Percentiles rank a stretch among this genome's conserved stretches.
These are phyloP conservation scores for Eupithecia centaureata DNA, from an alignment of 2,888 invertebrate species.

Conservation along the genomic window DNA sequence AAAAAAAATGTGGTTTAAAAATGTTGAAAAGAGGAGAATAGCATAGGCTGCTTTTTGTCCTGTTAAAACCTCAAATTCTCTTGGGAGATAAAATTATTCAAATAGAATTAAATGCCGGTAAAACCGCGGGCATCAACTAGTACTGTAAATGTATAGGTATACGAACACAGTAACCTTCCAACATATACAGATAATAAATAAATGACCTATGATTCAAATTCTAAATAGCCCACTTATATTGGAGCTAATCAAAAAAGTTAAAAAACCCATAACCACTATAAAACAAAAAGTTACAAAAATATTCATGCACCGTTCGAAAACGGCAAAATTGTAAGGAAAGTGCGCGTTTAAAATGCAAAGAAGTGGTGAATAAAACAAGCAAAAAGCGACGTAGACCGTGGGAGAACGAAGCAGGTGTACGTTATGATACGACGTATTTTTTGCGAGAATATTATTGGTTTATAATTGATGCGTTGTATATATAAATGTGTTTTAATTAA, in stretches of 20 bases:
- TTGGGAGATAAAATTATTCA: too few species aligned
- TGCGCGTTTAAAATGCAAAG: slow-evolving; percentile 72
- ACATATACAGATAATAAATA: not conserved
- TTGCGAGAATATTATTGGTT: slow-evolving; percentile 69
- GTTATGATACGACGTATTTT: slow-evolving; percentile 54
- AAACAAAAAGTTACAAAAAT: slow-evolving; percentile 14
- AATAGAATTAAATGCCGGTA: too few species aligned
- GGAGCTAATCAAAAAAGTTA: not conserved
- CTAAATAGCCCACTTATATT: not conserved
- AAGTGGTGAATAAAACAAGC: slow-evolving; percentile 54
- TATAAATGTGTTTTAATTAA: slow-evolving; percentile 40
- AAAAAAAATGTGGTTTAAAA: too few species aligned
- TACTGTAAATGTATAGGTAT: not conserved
- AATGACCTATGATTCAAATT: not conserved
- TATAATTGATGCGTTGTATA: slow-evolving; percentile 64
- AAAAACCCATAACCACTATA: not conserved
- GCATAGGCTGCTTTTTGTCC: too few species aligned
- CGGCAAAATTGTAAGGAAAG: slow-evolving; percentile 79
- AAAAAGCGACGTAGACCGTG: slow-evolving; percentile 60
- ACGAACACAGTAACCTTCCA: too few species aligned
- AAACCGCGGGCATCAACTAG: too few species aligned
- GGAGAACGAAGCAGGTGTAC: slow-evolving; percentile 78
- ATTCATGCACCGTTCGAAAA: slow-evolving; percentile 54
- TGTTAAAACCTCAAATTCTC: too few species aligned
- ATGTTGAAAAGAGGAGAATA: too few species aligned